Percentiles rank a stretch among this genome's conserved stretches.
phyloP scores from a whole-genome alignment of 2,797 vertebrate species.

The Knipowitschia caucasica region DNA sequence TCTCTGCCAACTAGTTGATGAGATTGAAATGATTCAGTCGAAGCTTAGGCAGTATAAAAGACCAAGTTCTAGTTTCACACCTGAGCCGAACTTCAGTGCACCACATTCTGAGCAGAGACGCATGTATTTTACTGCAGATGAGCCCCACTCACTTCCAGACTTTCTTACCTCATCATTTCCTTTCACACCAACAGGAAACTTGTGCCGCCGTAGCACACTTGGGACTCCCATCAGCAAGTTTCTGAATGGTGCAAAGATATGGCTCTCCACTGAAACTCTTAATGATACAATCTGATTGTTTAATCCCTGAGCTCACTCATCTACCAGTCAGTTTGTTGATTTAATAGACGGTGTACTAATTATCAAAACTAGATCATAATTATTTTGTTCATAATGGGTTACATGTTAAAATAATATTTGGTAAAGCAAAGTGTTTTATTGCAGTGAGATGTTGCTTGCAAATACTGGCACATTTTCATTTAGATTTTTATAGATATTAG shows the following conservation, averaged over 20 bases:
- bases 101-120: slow-evolving; percentile 71
- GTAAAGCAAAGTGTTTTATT: slow-evolving; percentile 43
- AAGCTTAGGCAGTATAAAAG: slow-evolving; percentile 81
- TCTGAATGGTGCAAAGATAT: slow-evolving; percentile 93
- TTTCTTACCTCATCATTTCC: slow-evolving; percentile 95
- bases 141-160: slow-evolving; percentile 71
- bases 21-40: slow-evolving; percentile 85
- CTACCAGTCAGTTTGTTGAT: slow-evolving; percentile 31
- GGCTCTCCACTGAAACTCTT: slow-evolving; percentile 95
- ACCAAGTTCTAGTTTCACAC: slow-evolving; percentile 42
- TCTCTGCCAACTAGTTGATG: slow-evolving; percentile 86
- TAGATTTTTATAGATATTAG: slow-evolving; percentile 25
- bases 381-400: neutral
- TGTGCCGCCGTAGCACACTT: slow-evolving; percentile 85
- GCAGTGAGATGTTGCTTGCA: slow-evolving; percentile 30
- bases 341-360: too few relatives aligned
- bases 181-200: slow-evolving; percentile 89
- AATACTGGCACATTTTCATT: slow-evolving; percentile 36
- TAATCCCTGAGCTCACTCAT: slow-evolving; percentile 43
- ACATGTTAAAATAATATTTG: neutral
- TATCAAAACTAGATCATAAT: too few relatives aligned
- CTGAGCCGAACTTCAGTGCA: slow-evolving; percentile 54
- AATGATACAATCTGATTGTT: slow-evolving; percentile 78
- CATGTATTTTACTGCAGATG: slow-evolving; percentile 84
- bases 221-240: slow-evolving; percentile 96